These are phyloP conservation scores for Discoglossus pictus DNA, from an alignment of 2,797 vertebrate genomes.

Conservation along the genomic window DNA sequence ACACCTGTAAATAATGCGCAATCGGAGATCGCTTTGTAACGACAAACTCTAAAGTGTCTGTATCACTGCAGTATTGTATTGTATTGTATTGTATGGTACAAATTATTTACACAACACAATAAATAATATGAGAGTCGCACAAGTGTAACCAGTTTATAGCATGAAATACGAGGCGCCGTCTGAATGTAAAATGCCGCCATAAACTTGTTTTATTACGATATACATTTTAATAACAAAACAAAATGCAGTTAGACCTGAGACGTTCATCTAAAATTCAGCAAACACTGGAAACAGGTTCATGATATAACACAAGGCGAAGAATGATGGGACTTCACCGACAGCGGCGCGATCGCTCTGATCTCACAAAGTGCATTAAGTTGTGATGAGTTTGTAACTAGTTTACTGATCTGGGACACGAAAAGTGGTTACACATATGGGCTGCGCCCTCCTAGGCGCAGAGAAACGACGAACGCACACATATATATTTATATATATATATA, in stretches of 20 bases:
- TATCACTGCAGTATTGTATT: no score
- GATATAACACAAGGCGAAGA: background rate
- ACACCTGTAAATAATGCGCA: conserved; percentile 1
- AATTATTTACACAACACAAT: no score
- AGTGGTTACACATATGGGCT: no score
- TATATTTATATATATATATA: no score
- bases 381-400: background rate
- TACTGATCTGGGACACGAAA: background rate
- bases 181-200: background rate
- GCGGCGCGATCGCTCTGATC: no score
- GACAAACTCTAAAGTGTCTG: no score
- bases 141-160: background rate
- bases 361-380: no score
- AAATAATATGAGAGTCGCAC: no score
- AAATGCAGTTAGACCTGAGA: background rate
- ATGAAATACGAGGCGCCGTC: background rate
- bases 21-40: background rate
- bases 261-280: background rate
- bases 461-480: no score
- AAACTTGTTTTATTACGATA: background rate
- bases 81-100: no score
- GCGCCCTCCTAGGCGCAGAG: no score
- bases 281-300: background rate
- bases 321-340: background rate
- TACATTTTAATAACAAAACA: background rate